These are phyloP conservation scores for Drosophila lacertosa DNA, from an alignment of 1,140 invertebrate species.

Conservation along the genomic window DNA sequence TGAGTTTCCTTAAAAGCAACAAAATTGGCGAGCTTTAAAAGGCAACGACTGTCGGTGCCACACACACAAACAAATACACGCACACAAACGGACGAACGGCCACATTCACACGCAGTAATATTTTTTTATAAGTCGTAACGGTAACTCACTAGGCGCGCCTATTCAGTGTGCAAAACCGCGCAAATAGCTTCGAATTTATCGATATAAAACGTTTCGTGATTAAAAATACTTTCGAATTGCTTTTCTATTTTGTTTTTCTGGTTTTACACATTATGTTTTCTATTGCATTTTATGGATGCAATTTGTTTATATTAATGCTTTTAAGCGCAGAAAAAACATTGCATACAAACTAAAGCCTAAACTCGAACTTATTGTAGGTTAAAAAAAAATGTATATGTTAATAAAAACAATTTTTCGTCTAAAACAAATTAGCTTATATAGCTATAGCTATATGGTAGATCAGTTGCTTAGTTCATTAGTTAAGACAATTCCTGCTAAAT, in stretches of 20 bases:
- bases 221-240: too few species aligned
- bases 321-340: background rate
- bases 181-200: constrained; percentile 4
- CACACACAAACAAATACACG: background rate
- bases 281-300: constrained; percentile 20
- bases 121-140: constrained; percentile 2
- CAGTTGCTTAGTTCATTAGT: constrained; percentile 17
- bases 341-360: constrained; percentile 11
- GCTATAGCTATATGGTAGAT: background rate
- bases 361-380: constrained; percentile 3
- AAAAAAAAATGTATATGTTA: constrained; percentile 10
- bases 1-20: constrained; percentile 14
- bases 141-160: background rate
- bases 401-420: constrained; percentile 18
- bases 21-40: constrained; percentile 17
- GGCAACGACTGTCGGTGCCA: too few species aligned
- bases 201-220: constrained; percentile 14
- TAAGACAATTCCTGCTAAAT: constrained; percentile 11
- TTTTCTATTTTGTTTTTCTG: constrained; percentile 9
- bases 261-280: constrained; percentile 8
- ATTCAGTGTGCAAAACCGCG: constrained; percentile 12
- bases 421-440: background rate
- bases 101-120: constrained; percentile 14
- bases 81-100: background rate
- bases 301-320: constrained; percentile 1